Evolutionary conservation across 2,797 vertebrate genomes (phyloP), one percentile per base, ranked within the genome.

Genomic region (Agapornis canus): DNA sequence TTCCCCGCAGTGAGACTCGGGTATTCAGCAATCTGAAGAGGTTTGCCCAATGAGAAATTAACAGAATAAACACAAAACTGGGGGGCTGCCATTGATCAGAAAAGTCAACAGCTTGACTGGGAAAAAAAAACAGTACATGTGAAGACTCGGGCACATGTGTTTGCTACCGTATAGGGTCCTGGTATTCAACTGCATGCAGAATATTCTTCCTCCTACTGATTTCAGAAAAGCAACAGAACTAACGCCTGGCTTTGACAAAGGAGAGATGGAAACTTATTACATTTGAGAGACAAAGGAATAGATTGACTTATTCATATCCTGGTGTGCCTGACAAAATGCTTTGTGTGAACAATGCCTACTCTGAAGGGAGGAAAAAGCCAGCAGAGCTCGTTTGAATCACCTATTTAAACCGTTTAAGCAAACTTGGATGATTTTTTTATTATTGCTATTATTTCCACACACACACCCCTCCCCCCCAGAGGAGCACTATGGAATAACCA

Each of bases 261-360:
- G 39, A 80, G 65, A 91, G 47, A 96, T 72, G 90, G 85, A 86
- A 96, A 94, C 84, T 83, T 91, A 78, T 2, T 88, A 72, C 57
- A 95, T 86, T 66, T 82, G 54, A 95, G 77, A 96, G 82, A 95
- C 87, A 95, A 96, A 92, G 76, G 70, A 83, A 88, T 27, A 73
- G 82, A 95, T 56, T 90, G 93, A 87, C 89, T 96, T 92, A 88
- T 88, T 95, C 82, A 84, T 75, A 91, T 65, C 87, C 94, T 85
- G 71, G 72, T 79, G 91, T 48, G 85, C 59, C 59, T 73, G 73
- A 89, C 85, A 94, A 92, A 94, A 94, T 48, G 77, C 90, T 91
- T 86, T 83, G 66, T 83, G 70, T 72, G 90, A 91, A 95, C 84
- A 95, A 92, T 88, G 82, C 52, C 56, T 89, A 9, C 49, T 92